Conservation (phyloP, 2,888 invertebrate genomes). For the Xanthia icteritia region DNA sequence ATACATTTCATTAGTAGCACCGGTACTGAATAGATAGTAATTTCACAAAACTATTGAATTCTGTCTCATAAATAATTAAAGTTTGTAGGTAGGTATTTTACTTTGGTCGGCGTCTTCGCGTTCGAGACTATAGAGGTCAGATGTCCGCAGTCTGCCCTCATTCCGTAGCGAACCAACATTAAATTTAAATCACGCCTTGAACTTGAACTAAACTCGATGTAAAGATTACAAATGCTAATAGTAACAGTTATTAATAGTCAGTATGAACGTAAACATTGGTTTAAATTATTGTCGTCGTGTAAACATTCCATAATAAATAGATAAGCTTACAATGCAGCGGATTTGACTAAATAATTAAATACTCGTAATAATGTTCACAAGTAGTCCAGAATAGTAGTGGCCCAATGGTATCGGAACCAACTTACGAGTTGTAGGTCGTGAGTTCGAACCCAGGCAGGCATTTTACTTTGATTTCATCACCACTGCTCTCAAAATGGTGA, state of each 20-base stretch:
- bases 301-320: conserved; percentile 23
- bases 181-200: conserved; percentile 62
- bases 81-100: conserved; percentile 5
- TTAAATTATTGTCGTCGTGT: conserved; percentile 8
- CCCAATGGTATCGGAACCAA: no score
- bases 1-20: conserved; percentile 27
- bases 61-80: conserved; percentile 35
- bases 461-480: no score
- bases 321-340: conserved; percentile 12
- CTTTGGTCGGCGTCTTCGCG: conserved; percentile 34
- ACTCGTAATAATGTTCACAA: background rate
- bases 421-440: no score
- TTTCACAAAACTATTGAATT: conserved; percentile 31
- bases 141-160: conserved; percentile 59
- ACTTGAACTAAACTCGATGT: conserved; percentile 58
- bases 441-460: no score
- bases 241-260: conserved; percentile 30
- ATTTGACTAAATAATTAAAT: conserved; percentile 4
- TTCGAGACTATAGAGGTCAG: conserved; percentile 54
- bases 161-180: conserved; percentile 49
- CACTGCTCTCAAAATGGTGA: no score
- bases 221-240: conserved; percentile 36
- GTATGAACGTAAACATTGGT: conserved; percentile 9
- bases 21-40: conserved; percentile 19
- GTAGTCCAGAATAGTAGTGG: no score